A percentile compares a stretch with the other conserved stretches of the same genome.
phyloP scores from a whole-genome alignment of 2,113 vertebrate species.

The Scytalopus superciliaris region DNA sequence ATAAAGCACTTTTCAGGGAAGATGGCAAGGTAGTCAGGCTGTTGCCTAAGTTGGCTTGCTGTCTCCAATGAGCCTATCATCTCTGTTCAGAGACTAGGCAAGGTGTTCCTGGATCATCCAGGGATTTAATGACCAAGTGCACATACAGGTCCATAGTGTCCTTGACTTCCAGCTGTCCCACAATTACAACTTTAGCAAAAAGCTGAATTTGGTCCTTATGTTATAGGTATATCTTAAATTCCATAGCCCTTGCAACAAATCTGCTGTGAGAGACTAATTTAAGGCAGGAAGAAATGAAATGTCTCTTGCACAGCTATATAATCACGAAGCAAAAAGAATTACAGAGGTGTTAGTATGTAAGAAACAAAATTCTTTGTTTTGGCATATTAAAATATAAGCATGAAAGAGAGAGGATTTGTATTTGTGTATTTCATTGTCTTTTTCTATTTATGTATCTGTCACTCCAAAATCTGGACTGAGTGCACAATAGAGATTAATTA shows the following conservation, averaged over 20 bases:
- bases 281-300: neutral
- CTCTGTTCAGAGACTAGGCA: neutral
- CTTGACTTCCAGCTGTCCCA: neutral
- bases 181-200: neutral
- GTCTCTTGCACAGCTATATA: slow-evolving; percentile 20
- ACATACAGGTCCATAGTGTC: neutral
- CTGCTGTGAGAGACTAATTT: neutral
- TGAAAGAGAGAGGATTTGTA: slow-evolving; percentile 43
- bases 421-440: slow-evolving; percentile 66
- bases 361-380: slow-evolving; percentile 42
- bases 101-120: neutral
- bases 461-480: slow-evolving; percentile 68
- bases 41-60: neutral
- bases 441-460: slow-evolving; percentile 73
- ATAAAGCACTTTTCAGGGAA: neutral
- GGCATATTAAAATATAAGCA: slow-evolving; percentile 15
- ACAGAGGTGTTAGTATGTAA: slow-evolving; percentile 24
- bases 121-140: neutral
- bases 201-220: neutral
- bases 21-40: neutral
- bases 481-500: slow-evolving; percentile 73
- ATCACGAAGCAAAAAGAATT: slow-evolving; percentile 38
- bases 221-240: neutral
- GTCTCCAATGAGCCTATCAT: neutral
- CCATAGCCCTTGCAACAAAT: neutral